These are phyloP conservation scores for Subanguina moxae DNA, from an alignment of 1,140 invertebrate species.

Conservation along the genomic window DNA sequence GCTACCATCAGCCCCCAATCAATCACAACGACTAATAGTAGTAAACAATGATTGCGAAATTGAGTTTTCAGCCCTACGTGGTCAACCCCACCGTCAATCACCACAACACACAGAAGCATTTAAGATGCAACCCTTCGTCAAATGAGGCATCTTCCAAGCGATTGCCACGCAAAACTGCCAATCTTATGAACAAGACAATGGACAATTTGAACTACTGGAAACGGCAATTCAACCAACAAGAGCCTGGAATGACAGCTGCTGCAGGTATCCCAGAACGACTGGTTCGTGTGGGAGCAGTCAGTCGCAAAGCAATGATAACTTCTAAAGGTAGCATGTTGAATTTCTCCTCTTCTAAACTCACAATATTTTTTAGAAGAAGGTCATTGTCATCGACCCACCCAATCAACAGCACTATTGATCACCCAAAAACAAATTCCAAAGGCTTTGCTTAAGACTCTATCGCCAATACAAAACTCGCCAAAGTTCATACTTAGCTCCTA, in stretches of 20 bases:
- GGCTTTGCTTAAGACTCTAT: slow-evolving; percentile 3
- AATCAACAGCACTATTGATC: neutral
- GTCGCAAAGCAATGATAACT: neutral
- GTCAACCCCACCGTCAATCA: neutral
- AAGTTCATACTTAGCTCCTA: neutral
- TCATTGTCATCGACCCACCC: neutral
- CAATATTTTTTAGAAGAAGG: neutral
- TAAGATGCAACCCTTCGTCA: too few species aligned
- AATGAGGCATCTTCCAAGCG: too few species aligned
- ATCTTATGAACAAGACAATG: neutral
- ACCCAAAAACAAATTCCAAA: too few species aligned
- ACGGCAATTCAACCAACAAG: neutral
- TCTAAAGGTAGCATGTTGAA: neutral
- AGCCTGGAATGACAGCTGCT: neutral
- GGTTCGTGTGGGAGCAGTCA: neutral
- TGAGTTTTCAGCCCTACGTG: neutral
- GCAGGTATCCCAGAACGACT: neutral
- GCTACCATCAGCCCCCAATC: neutral
- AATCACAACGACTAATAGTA: neutral
- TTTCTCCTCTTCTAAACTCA: too few species aligned
- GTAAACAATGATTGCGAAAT: slow-evolving; percentile 1
- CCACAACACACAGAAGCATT: neutral
- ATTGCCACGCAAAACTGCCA: too few species aligned
- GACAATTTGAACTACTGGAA: slow-evolving; percentile 2
- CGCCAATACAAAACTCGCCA: slow-evolving; percentile 9